A percentile compares a stretch with the other conserved stretches of the same genome.
Conservation (phyloP, 1,140 invertebrate species). For the Gonatopus flavifemur region DNA sequence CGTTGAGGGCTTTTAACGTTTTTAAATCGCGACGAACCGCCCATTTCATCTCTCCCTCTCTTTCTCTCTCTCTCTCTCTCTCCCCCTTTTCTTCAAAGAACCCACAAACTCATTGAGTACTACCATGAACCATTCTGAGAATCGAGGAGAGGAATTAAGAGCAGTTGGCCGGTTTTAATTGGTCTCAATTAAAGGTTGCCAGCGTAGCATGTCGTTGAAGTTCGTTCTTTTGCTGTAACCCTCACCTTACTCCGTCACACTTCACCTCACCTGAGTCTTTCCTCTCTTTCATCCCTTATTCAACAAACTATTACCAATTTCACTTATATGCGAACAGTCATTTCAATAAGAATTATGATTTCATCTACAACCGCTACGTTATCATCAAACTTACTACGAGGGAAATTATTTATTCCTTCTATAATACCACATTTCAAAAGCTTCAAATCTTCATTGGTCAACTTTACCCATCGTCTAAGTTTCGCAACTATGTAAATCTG, state of each 20-base stretch:
- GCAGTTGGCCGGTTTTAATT: conserved; percentile 22
- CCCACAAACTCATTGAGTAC: background rate
- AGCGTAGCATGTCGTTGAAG: conserved; percentile 4
- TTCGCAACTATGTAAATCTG: too few relatives aligned
- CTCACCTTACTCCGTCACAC: background rate
- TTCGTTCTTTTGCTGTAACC: conserved; percentile 4
- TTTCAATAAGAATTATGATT: too few relatives aligned
- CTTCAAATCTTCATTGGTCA: too few relatives aligned
- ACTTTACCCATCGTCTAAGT: too few relatives aligned
- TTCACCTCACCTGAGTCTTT: background rate
- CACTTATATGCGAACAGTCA: too few relatives aligned
- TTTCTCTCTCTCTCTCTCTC: background rate
- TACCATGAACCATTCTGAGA: background rate
- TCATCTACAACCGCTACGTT: too few relatives aligned
- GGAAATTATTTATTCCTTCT: too few relatives aligned
- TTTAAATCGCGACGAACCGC: background rate
- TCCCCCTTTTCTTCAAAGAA: background rate
- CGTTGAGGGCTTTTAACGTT: too few relatives aligned
- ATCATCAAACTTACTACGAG: too few relatives aligned
- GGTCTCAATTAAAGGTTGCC: conserved; percentile 23
- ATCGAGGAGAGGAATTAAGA: conserved; percentile 17
- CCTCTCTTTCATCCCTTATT: background rate
- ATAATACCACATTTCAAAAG: too few relatives aligned
- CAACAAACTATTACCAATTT: too few relatives aligned
- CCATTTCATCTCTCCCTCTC: background rate